Percentiles rank a stretch among this genome's conserved stretches.
Conservation (phyloP, 2,797 vertebrate genomes). For the Enteromius fasciolatus region DNA sequence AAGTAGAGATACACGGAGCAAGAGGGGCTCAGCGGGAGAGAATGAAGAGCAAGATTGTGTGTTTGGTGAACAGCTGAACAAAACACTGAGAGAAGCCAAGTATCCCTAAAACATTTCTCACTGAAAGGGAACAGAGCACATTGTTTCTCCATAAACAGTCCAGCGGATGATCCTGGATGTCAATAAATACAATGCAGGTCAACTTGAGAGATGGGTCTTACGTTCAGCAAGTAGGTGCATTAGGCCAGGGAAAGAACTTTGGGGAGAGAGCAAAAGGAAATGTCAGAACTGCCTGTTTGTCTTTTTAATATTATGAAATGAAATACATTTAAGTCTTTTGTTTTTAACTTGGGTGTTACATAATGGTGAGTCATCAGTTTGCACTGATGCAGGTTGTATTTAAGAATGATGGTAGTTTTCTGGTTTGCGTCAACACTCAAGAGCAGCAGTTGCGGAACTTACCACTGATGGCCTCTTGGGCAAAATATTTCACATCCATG, state of each 20-base stretch:
- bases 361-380: not conserved
- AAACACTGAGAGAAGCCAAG: slow-evolving; percentile 44
- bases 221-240: slow-evolving; percentile 59
- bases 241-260: slow-evolving; percentile 85
- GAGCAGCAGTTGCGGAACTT: slow-evolving; percentile 48
- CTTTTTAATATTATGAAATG: not conserved
- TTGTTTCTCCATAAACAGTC: slow-evolving; percentile 46
- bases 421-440: not conserved
- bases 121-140: slow-evolving; percentile 28
- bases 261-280: slow-evolving; percentile 41
- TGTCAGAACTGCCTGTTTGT: not conserved
- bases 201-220: slow-evolving; percentile 37
- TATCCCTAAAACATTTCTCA: slow-evolving; percentile 23
- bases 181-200: slow-evolving; percentile 47
- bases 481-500: slow-evolving; percentile 93
- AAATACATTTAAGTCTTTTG: not conserved
- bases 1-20: slow-evolving; percentile 5
- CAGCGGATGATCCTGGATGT: slow-evolving; percentile 48
- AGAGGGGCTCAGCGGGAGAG: not conserved
- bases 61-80: slow-evolving; percentile 1
- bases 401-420: not conserved
- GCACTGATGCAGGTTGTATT: not conserved
- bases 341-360: not conserved
- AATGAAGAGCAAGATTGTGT: slow-evolving; percentile 27
- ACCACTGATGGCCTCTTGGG: slow-evolving; percentile 92